Conservation (phyloP, 2,113 vertebrate species). For the Coptodon rendalli region DNA sequence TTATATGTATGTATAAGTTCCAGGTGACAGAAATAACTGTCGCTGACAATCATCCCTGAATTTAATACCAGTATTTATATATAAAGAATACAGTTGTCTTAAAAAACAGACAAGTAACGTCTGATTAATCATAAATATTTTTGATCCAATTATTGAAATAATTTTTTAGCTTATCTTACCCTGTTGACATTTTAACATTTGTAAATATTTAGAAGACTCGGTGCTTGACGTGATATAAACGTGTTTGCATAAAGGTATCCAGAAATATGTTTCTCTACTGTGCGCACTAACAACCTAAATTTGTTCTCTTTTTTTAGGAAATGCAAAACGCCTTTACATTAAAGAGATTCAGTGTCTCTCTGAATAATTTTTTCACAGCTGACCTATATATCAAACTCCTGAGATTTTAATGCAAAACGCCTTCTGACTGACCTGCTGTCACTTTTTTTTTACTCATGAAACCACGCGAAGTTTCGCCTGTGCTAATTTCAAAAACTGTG, state of each 20-base stretch:
- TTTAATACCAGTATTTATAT: not conserved
- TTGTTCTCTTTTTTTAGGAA: not conserved
- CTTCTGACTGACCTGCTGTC: not conserved
- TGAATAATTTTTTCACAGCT: not conserved
- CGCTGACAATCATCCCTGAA: not conserved
- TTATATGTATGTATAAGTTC: not conserved
- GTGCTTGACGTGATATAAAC: not conserved
- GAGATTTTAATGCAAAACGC: not conserved
- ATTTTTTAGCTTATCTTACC: not conserved
- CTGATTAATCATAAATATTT: not conserved
- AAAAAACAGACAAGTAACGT: not conserved
- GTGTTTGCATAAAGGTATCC: not conserved
- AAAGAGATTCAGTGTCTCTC: not conserved
- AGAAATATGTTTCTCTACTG: not conserved
- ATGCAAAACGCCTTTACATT: not conserved
- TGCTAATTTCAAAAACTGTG: not conserved
- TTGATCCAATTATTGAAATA: not conserved
- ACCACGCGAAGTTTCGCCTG: not conserved
- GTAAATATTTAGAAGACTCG: not conserved
- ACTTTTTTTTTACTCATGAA: not conserved
- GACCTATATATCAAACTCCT: constrained; percentile 18
- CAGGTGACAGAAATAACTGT: not conserved
- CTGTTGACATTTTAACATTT: not conserved
- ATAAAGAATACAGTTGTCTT: not conserved
- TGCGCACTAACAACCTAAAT: not conserved